Evolutionary conservation across 2,888 invertebrate species (phyloP).

Genomic region (Agrochola lychnidis): DNA sequence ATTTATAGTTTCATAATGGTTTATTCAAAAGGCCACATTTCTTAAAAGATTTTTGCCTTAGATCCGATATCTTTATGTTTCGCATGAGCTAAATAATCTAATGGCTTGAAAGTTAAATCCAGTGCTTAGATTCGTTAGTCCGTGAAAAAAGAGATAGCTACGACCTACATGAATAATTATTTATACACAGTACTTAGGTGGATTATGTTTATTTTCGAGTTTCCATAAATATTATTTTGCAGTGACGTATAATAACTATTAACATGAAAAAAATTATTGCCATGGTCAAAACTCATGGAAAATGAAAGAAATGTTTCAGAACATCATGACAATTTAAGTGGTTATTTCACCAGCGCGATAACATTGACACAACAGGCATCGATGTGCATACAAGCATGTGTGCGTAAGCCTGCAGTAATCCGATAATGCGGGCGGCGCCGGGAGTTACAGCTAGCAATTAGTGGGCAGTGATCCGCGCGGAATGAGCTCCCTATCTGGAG

Average conservation of each 20-base stretch:
- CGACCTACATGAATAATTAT: not conserved
- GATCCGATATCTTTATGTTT: slow-evolving; percentile 8
- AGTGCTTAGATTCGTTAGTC: slow-evolving; percentile 23
- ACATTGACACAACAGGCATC: slow-evolving; percentile 19
- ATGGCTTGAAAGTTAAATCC: slow-evolving; percentile 27
- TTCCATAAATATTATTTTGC: not conserved
- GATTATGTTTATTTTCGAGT: not conserved
- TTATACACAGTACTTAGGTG: not conserved
- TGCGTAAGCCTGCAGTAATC: slow-evolving; percentile 56
- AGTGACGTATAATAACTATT: not conserved
- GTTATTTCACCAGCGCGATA: not conserved
- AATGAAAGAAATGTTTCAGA: not conserved
- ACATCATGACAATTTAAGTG: not conserved
- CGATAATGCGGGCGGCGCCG: slow-evolving; percentile 59
- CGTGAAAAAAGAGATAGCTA: slow-evolving; percentile 8
- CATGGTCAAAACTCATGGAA: not conserved
- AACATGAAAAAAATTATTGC: not conserved
- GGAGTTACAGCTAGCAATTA: slow-evolving; percentile 59
- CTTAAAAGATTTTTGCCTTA: not conserved
- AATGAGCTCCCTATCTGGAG: slow-evolving; percentile 53
- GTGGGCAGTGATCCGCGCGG: slow-evolving; percentile 53
- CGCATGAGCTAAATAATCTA: slow-evolving; percentile 20
- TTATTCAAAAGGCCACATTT: not conserved
- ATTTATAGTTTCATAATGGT: not conserved
- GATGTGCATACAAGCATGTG: slow-evolving; percentile 23